Evolutionary conservation across 2,888 invertebrate genomes (phyloP).

Genomic region (Anticlea derivata): DNA sequence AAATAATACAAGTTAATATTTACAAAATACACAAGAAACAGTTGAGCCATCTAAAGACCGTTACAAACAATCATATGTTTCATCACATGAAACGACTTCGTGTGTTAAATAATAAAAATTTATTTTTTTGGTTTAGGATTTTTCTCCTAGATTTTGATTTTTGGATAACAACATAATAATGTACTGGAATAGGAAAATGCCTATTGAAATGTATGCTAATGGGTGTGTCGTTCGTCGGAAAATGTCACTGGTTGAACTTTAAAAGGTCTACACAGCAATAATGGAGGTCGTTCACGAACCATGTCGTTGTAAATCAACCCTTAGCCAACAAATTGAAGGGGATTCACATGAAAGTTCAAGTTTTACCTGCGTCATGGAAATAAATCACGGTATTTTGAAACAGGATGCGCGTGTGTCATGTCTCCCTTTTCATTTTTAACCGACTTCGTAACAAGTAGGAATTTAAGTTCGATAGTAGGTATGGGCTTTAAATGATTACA

Average conservation of each 20-base stretch:
- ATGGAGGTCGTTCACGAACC: constrained; percentile 65
- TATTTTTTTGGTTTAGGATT: too few species aligned
- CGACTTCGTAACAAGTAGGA: neutral
- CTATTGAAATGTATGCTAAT: constrained; percentile 56
- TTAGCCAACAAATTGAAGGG: constrained; percentile 60
- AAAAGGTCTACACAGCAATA: constrained; percentile 59
- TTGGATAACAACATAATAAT: too few species aligned
- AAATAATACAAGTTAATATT: too few species aligned
- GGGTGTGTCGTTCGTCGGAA: constrained; percentile 59
- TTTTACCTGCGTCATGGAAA: constrained; percentile 38
- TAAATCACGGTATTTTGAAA: constrained; percentile 37
- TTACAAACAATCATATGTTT: too few species aligned
- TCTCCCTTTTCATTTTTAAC: constrained; percentile 21
- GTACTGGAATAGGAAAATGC: constrained; percentile 58
- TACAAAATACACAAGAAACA: too few species aligned
- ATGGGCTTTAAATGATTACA: too few species aligned
- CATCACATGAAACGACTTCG: too few species aligned
- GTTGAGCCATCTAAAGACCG: too few species aligned
- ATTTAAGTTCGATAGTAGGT: too few species aligned
- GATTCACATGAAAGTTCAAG: constrained; percentile 66
- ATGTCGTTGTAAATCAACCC: constrained; percentile 68
- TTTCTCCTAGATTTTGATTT: too few species aligned
- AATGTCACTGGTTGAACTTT: constrained; percentile 79
- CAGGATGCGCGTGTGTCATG: constrained; percentile 27
- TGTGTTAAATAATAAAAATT: too few species aligned